Base-by-base conservation (phyloP, 1,140 invertebrate genomes). In the Trachymyrmex septentrionalis region DNA sequence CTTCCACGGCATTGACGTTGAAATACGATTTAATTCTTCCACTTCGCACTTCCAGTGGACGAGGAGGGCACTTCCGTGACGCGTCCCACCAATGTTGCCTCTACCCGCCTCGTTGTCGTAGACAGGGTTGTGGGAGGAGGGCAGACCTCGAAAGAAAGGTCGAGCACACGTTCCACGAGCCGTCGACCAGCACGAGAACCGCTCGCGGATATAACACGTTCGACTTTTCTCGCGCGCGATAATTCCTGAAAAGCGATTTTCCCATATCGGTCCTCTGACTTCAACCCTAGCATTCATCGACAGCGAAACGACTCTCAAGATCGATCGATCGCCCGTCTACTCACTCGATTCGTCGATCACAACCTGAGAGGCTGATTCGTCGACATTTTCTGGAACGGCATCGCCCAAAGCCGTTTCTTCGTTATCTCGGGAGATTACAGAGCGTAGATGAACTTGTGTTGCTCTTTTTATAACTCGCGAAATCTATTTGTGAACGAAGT, bases 21-120 rank as follows among this genome's bases (percentile, higher is more conserved):
- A 93, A 93, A 93, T 93, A 93, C 92, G 93, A 93, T 93, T 93
- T 93, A 93, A 93, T 93, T 93, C 93, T 93, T 93, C 91, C 88
- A 91, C 89, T 92, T 93, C 88, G 90, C 93, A 93, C 92, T 92
- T 92, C 67, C 87, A 85, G 53, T 73, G 72, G 76, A 90, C 86
- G 88, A 88, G 88, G 76, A 61, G 87, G 71, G 76, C 88, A 69
- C 81, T 90, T 90, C 86, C 76, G 86, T 90, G 88, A 90, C 86
- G 81, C 73, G 78, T n/a, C n/a, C 66, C 48, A 59, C 80, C 69
- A 21, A 82, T 34, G 63, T 57, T 55, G 55, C 80, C 73, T 61
- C 73, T 61, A 57, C 64, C 69, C 78, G 77, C 61, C 53, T 76
- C 63, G 69, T 80, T 44, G 71, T 64, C 30, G 30, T 48, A 38